These are phyloP conservation scores for Urocolius indicus DNA, from an alignment of 2,113 vertebrate genomes.

Conservation along the genomic window DNA sequence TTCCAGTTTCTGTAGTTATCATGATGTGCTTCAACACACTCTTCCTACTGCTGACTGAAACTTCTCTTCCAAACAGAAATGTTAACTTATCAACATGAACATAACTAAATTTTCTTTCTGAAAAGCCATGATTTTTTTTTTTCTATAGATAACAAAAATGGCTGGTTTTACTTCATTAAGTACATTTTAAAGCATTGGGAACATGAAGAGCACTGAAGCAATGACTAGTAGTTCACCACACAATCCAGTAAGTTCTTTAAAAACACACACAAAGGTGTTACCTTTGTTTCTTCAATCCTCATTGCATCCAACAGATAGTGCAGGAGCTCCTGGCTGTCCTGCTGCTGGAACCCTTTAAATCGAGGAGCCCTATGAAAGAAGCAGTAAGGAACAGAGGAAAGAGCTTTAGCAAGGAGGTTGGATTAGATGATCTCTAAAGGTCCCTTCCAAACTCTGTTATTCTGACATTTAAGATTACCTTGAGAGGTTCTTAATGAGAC, in stretches of 20 bases:
- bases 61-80: background rate
- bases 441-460: too few species aligned
- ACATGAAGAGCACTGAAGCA: background rate
- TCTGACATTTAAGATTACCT: background rate
- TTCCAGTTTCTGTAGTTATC: background rate
- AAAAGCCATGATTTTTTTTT: background rate
- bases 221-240: background rate
- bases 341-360: slow-evolving; percentile 98
- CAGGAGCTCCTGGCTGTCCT: slow-evolving; percentile 97
- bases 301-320: slow-evolving; percentile 95
- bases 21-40: background rate
- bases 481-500: background rate
- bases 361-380: slow-evolving; percentile 85
- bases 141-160: background rate
- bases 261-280: slow-evolving; percentile 60
- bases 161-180: background rate
- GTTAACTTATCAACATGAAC: background rate
- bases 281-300: slow-evolving; percentile 96
- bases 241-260: background rate
- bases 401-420: too few species aligned
- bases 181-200: background rate
- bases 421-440: too few species aligned
- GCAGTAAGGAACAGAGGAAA: background rate
- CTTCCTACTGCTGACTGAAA: background rate
- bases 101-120: background rate